These are phyloP conservation scores for Ditylenchus weischeri DNA, from an alignment of 2,888 invertebrate genomes.

Conservation along the genomic window DNA sequence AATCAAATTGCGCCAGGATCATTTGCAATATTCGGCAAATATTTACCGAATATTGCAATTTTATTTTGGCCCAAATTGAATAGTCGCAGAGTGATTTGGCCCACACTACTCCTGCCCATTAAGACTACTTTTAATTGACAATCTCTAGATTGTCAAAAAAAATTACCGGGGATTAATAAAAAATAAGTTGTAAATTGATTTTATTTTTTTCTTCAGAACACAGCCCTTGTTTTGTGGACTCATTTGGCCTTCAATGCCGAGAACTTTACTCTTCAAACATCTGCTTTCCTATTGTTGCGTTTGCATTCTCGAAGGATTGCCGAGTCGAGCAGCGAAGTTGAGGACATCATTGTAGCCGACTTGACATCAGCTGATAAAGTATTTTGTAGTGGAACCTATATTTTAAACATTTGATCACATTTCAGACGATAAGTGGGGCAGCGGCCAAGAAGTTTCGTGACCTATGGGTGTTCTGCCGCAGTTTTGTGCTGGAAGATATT, in stretches of 20 bases:
- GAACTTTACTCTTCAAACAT: slow-evolving; percentile 27
- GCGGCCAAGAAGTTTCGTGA: slow-evolving; percentile 51
- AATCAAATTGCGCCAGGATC: too few species aligned
- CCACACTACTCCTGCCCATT: too few species aligned
- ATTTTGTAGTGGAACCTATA: not conserved
- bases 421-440: slow-evolving; percentile 40
- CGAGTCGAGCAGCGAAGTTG: slow-evolving; percentile 62
- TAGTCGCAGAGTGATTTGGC: too few species aligned
- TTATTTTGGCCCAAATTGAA: too few species aligned
- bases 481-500: slow-evolving; percentile 33
- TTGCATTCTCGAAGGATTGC: slow-evolving; percentile 71
- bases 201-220: slow-evolving; percentile 28
- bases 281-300: slow-evolving; percentile 72
- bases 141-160: too few species aligned
- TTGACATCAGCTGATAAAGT: slow-evolving; percentile 44
- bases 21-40: too few species aligned
- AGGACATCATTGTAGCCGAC: slow-evolving; percentile 49
- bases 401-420: not conserved
- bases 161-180: too few species aligned
- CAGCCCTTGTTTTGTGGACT: slow-evolving; percentile 32
- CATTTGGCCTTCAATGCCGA: slow-evolving; percentile 22
- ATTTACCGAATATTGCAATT: too few species aligned
- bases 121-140: too few species aligned
- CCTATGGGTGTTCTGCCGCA: slow-evolving; percentile 51
- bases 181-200: too few species aligned